Evolutionary conservation across 2,888 invertebrate genomes (phyloP).

Genomic region (Plusia festucae): DNA sequence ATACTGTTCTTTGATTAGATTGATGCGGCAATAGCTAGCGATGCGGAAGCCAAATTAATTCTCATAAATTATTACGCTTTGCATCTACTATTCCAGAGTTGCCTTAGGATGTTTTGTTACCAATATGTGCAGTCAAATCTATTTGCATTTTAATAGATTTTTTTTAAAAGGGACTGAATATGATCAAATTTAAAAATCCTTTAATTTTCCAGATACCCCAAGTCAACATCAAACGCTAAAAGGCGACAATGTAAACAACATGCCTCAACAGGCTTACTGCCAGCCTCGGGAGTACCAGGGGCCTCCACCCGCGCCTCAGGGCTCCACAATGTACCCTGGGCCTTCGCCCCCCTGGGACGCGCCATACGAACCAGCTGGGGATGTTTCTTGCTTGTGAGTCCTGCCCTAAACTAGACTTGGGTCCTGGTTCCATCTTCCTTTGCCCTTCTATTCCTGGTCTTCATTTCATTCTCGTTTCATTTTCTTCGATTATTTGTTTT

Average conservation of each 20-base stretch:
- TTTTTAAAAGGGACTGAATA: background rate
- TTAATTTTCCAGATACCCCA: conserved; percentile 84
- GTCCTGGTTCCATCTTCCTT: conserved; percentile 68
- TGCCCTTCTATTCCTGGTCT: conserved; percentile 34
- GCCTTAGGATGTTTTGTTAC: background rate
- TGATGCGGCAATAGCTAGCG: background rate
- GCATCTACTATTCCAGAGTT: background rate
- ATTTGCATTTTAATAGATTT: background rate
- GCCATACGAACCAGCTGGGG: conserved; percentile 86
- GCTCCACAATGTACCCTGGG: conserved; percentile 77
- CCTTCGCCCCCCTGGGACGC: conserved; percentile 81
- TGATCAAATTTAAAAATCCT: conserved; percentile 55
- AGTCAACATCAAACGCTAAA: conserved; percentile 81
- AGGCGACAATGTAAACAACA: conserved; percentile 89
- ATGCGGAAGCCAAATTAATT: background rate
- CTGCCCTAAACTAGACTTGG: conserved; percentile 77
- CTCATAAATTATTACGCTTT: background rate
- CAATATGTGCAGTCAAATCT: too few species aligned
- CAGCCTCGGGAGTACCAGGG: conserved; percentile 81
- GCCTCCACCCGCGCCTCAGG: conserved; percentile 72
- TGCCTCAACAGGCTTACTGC: conserved; percentile 81
- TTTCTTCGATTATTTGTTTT: conserved; percentile 9
- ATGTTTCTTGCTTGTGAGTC: conserved; percentile 89
- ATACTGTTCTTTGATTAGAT: background rate
- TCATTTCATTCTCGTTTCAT: conserved; percentile 6